Evolutionary conservation across 2,888 invertebrate species (phyloP).

Genomic region (Clepsis dumicolana): DNA sequence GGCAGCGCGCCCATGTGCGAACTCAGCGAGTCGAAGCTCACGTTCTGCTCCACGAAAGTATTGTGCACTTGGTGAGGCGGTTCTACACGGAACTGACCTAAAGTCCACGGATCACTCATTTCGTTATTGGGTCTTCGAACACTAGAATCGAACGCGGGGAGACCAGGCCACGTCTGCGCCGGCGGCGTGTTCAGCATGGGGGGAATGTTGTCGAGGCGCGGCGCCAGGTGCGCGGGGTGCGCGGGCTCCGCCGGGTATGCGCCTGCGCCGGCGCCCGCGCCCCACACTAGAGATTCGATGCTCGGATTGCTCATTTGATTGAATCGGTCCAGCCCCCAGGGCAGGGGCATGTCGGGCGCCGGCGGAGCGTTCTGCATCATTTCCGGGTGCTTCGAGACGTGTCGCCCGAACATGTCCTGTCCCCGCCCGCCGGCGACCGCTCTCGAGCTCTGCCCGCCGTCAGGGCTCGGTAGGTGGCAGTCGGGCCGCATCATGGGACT

Average conservation of each 20-base stretch:
- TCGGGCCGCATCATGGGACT: conserved; percentile 79
- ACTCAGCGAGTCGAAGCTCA: conserved; percentile 72
- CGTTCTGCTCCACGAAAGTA: conserved; percentile 74
- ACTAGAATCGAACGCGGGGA: conserved; percentile 68
- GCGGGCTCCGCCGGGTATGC: conserved; percentile 57
- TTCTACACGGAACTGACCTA: conserved; percentile 77
- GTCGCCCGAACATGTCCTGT: conserved; percentile 68
- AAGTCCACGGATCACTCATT: conserved; percentile 72
- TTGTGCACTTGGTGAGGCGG: conserved; percentile 74
- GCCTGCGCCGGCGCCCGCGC: conserved; percentile 50
- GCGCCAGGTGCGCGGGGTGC: conserved; percentile 47
- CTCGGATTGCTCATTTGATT: conserved; percentile 61
- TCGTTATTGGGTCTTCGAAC: conserved; percentile 62
- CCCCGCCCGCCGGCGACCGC: conserved; percentile 55
- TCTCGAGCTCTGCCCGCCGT: conserved; percentile 63
- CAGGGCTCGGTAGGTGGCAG: conserved; percentile 76
- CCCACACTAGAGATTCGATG: conserved; percentile 75
- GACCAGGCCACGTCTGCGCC: conserved; percentile 68
- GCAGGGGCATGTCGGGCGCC: conserved; percentile 60
- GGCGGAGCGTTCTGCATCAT: conserved; percentile 61
- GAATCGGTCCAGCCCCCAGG: conserved; percentile 73
- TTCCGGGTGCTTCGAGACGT: conserved; percentile 65
- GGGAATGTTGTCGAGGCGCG: conserved; percentile 63
- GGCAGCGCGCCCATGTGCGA: conserved; percentile 61
- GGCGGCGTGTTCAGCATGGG: conserved; percentile 70